Percentiles rank a stretch among this genome's conserved stretches.
These are phyloP conservation scores for Archivesica marissinica DNA, from an alignment of 1,140 invertebrate genomes.

Conservation along the genomic window DNA sequence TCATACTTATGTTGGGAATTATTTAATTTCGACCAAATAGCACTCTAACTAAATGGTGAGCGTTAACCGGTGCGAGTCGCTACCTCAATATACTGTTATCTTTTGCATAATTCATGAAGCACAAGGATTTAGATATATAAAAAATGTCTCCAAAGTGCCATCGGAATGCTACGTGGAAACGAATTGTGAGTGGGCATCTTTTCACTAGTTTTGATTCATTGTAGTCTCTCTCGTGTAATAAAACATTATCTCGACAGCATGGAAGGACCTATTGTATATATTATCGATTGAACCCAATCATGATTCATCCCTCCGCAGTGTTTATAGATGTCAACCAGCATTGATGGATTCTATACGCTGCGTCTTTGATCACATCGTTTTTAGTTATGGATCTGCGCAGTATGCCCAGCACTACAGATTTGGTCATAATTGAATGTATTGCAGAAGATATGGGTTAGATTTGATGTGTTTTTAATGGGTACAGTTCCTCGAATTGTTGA, in stretches of 20 bases:
- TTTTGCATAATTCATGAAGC: slow-evolving; percentile 24
- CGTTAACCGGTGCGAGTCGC: background rate
- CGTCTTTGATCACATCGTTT: slow-evolving; percentile 4
- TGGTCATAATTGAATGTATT: background rate
- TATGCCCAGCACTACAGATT: background rate
- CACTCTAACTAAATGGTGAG: background rate
- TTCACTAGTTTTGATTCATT: slow-evolving; percentile 39
- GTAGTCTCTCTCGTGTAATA: slow-evolving; percentile 9
- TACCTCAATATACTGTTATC: slow-evolving; percentile 12
- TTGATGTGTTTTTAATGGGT: too few relatives aligned
- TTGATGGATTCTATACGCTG: slow-evolving; percentile 11
- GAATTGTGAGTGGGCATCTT: background rate
- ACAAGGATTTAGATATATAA: background rate
- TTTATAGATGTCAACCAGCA: slow-evolving; percentile 16
- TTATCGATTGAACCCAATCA: slow-evolving; percentile 30
- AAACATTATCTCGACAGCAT: background rate
- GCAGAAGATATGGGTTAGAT: background rate
- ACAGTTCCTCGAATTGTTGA: too few relatives aligned
- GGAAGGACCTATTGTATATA: slow-evolving; percentile 22
- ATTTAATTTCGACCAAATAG: background rate
- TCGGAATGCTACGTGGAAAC: background rate
- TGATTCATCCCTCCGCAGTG: slow-evolving; percentile 9
- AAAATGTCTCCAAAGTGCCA: slow-evolving; percentile 10
- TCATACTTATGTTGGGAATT: background rate
- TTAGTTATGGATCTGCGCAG: background rate